Base-by-base conservation (phyloP, 2,888 invertebrate species). In the Philaethria dido region DNA sequence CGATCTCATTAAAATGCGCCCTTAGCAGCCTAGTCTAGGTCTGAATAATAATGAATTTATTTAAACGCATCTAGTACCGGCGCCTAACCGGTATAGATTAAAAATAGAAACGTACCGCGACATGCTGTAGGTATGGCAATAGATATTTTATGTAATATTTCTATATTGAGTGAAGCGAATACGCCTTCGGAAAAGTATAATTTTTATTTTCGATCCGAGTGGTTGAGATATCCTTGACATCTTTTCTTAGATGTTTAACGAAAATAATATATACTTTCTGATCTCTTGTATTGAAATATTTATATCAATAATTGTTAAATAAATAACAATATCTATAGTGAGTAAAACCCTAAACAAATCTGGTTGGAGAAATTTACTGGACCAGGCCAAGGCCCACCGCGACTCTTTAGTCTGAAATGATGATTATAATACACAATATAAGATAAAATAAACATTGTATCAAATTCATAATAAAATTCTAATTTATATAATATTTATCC, bases 1-100 rank as follows among this genome's bases (percentile, higher is more conserved):
- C 63, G 68, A 54, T 68, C 71, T 68, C 50, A 57, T 55, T 64
- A 60, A 66, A 69, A 69, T 66, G 67, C 63, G 67, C 60, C 69
- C 69, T 62, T 65, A 68, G 67, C 65, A 61, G 61, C 57, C 63
- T 63, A 66, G 63, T 63, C 60, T 63, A 60, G 36, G 36, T 63
- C 64, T 60, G 64, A 55, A 67, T 63, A 63, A 62, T 55, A 62
- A 62, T 59, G 42, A 63, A 55, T 59, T 55, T 16, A 25, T 22
- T 18, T 4, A 29, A 54, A 22, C 62, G 16, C 50, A 60, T 45
- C 45, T 44, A 22, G 45, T 44, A 33, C 48, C 47, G 36, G 36
- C 62, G 36, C 18, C 20, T 59, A 66, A 48, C 63, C 48, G 69
- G 67, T 66, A 52, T 14, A 9, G 33, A 42, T 52, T 55, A 57